Evolutionary conservation across 2,888 invertebrate genomes (phyloP).

Genomic region (Watsonalla binaria): DNA sequence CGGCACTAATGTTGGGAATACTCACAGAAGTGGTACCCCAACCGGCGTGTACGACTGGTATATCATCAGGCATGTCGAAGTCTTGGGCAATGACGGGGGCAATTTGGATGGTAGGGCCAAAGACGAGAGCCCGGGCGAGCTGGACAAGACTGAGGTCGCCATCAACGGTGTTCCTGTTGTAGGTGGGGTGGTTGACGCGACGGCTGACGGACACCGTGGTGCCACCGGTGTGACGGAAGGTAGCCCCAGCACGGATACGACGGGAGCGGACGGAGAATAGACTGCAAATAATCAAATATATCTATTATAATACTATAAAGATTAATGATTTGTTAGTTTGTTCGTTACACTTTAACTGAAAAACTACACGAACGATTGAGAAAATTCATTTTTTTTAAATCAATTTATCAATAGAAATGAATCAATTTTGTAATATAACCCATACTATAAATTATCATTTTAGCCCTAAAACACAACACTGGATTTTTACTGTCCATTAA

Average conservation of each 20-base stretch:
- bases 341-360: too few species aligned
- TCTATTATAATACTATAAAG: background rate
- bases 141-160: constrained; percentile 42
- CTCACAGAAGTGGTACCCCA: constrained; percentile 26
- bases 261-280: background rate
- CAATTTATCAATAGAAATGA: too few species aligned
- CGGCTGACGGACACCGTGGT: background rate
- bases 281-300: background rate
- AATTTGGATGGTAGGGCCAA: constrained; percentile 3
- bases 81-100: constrained; percentile 12
- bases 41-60: constrained; percentile 18
- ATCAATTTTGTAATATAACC: too few species aligned
- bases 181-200: constrained; percentile 26
- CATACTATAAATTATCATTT: too few species aligned
- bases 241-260: background rate
- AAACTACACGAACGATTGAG: too few species aligned
- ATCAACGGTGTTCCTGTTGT: constrained; percentile 13
- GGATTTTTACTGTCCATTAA: too few species aligned
- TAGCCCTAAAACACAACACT: too few species aligned
- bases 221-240: background rate
- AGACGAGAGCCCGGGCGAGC: constrained; percentile 14
- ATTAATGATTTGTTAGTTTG: too few species aligned
- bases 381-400: too few species aligned
- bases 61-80: constrained; percentile 7
- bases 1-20: background rate